A percentile compares a stretch with the other conserved stretches of the same genome.
These are phyloP conservation scores for Mechanitis messenoides DNA, from an alignment of 2,888 invertebrate species.

Conservation along the genomic window DNA sequence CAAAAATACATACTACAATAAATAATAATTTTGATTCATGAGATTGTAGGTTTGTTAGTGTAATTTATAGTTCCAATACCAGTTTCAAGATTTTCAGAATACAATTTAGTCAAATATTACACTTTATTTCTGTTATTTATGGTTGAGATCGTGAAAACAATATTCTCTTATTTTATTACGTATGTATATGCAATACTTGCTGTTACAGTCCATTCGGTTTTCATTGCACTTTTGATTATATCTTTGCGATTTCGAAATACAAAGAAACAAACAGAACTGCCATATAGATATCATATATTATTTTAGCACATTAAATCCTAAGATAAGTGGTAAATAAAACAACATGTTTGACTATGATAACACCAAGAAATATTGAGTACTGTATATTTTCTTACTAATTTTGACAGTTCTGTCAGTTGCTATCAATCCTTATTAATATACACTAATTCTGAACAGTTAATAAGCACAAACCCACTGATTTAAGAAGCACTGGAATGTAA, in stretches of 20 bases:
- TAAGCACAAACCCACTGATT: slow-evolving; percentile 47
- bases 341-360: slow-evolving; percentile 1
- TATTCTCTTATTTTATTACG: not conserved
- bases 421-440: slow-evolving; percentile 10
- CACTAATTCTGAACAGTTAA: slow-evolving; percentile 4
- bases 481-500: slow-evolving; percentile 58
- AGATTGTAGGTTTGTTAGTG: not conserved
- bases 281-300: not conserved
- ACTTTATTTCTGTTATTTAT: too few relatives aligned
- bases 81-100: not conserved
- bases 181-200: not conserved
- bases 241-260: not conserved
- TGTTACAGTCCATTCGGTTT: not conserved
- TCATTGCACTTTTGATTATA: not conserved
- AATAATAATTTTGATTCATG: not conserved
- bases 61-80: too few relatives aligned
- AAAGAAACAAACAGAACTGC: slow-evolving; percentile 4
- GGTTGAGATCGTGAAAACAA: too few relatives aligned
- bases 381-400: not conserved
- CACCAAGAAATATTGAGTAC: not conserved
- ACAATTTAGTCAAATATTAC: too few relatives aligned
- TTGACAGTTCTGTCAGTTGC: slow-evolving; percentile 17
- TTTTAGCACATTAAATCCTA: not conserved
- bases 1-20: not conserved
- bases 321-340: not conserved